A percentile compares a stretch with the other conserved stretches of the same genome.
These are phyloP conservation scores for Paracanthobrama guichenoti DNA, from an alignment of 2,113 vertebrate species.

Conservation along the genomic window DNA sequence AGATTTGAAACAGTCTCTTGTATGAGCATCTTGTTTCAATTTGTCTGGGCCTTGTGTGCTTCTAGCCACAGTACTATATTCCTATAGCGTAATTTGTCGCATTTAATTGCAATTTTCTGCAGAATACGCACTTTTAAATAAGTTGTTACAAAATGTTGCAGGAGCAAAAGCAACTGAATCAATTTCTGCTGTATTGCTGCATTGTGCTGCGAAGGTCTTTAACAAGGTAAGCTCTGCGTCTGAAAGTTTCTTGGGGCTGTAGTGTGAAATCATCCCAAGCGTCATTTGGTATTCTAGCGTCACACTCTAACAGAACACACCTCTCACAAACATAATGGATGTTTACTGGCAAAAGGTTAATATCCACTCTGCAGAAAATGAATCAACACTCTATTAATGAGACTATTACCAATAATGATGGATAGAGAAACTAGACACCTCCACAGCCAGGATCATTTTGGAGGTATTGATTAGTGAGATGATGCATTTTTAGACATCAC, in stretches of 20 bases:
- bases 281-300: slow-evolving; percentile 65
- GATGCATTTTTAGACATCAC: slow-evolving; percentile 65
- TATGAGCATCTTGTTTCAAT: neutral
- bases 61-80: neutral
- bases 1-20: neutral
- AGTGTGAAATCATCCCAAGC: slow-evolving; percentile 47
- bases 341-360: slow-evolving; percentile 79
- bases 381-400: slow-evolving; percentile 79
- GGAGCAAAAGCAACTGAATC: slow-evolving; percentile 4
- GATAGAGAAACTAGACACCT: slow-evolving; percentile 75
- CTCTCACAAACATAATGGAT: slow-evolving; percentile 75
- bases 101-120: slow-evolving; percentile 38
- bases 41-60: neutral
- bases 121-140: slow-evolving; percentile 28
- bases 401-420: slow-evolving; percentile 77
- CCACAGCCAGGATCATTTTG: slow-evolving; percentile 61
- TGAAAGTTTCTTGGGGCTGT: slow-evolving; percentile 16
- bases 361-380: slow-evolving; percentile 79
- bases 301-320: slow-evolving; percentile 65
- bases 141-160: slow-evolving; percentile 1
- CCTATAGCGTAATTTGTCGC: slow-evolving; percentile 9
- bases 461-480: slow-evolving; percentile 70
- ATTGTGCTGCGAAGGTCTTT: neutral
- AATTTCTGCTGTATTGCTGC: slow-evolving; percentile 25
- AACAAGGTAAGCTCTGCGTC: neutral